Evolutionary conservation across 2,888 invertebrate genomes (phyloP).

Genomic region (Strigamia crassipes): DNA sequence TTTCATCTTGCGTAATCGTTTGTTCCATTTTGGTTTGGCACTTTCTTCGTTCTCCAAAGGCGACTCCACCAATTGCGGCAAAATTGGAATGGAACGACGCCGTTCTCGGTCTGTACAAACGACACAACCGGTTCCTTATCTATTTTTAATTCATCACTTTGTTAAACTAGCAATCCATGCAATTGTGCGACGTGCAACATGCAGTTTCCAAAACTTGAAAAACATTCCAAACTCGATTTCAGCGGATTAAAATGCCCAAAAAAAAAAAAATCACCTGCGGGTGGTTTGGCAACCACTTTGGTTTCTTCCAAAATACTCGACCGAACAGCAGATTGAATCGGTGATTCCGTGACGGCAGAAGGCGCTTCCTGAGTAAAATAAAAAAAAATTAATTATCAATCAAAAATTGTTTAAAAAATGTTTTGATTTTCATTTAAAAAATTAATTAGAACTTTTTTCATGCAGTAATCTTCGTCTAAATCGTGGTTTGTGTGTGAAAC

Average conservation of each 20-base stretch:
- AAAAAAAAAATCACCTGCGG: not conserved
- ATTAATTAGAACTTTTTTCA: not conserved
- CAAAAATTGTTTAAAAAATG: not conserved
- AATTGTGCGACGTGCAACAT: not conserved
- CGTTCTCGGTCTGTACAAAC: not conserved
- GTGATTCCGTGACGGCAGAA: not conserved
- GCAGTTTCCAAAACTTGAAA: not conserved
- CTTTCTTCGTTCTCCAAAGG: constrained; percentile 16
- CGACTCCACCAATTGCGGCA: not conserved
- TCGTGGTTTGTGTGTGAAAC: not conserved
- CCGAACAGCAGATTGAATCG: not conserved
- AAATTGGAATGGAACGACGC: not conserved
- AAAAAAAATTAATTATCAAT: not conserved
- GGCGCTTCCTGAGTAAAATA: not conserved
- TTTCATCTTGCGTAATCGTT: constrained; percentile 12
- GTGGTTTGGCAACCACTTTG: not conserved
- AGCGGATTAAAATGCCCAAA: not conserved
- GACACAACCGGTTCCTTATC: not conserved
- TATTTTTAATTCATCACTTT: not conserved
- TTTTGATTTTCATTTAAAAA: not conserved
- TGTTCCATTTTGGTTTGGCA: constrained; percentile 5
- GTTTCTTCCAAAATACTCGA: not conserved
- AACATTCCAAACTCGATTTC: not conserved
- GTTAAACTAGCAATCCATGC: not conserved
- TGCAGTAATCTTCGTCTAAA: not conserved